Conservation (phyloP, 1,140 invertebrate genomes). For the Pogonomyrmex barbatus region DNA sequence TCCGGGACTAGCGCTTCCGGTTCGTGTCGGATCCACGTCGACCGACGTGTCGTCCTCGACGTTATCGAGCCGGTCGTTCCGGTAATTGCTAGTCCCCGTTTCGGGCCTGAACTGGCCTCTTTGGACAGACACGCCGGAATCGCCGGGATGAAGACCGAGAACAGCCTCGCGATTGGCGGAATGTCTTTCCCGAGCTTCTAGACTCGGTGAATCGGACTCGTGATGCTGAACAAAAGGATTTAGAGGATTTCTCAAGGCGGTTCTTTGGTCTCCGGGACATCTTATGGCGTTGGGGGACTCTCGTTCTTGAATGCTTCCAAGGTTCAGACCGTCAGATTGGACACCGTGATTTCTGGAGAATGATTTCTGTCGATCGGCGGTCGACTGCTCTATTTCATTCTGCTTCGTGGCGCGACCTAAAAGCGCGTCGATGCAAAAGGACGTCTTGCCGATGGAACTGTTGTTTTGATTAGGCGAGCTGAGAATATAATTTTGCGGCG, state of each 20-base stretch:
- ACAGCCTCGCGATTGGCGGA: conserved; percentile 28
- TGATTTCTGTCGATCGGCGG: conserved; percentile 66
- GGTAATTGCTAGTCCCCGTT: conserved; percentile 56
- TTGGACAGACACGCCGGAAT: conserved; percentile 40
- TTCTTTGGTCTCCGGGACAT: conserved; percentile 54
- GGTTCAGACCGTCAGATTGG: conserved; percentile 77
- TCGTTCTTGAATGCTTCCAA: conserved; percentile 78
- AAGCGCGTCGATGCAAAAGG: conserved; percentile 90
- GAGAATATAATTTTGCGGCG: conserved; percentile 66
- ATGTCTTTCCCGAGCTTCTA: conserved; percentile 46
- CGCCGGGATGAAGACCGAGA: conserved; percentile 47
- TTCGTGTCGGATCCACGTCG: conserved; percentile 72
- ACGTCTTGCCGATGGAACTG: conserved; percentile 84
- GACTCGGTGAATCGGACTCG: conserved; percentile 44
- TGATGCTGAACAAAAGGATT: conserved; percentile 69
- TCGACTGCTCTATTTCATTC: conserved; percentile 55
- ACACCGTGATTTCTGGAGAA: conserved; percentile 40
- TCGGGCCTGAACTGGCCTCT: conserved; percentile 53
- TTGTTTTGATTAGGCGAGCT: conserved; percentile 58
- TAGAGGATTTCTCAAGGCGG: conserved; percentile 59
- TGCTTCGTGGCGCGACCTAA: conserved; percentile 81
- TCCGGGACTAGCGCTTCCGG: conserved; percentile 82
- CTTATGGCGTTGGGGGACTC: conserved; percentile 65
- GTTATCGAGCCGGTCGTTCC: conserved; percentile 70
- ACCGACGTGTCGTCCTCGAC: conserved; percentile 76